Percentiles rank a stretch among this genome's conserved stretches.
These are phyloP conservation scores for Pocota personata DNA, from an alignment of 2,888 invertebrate species.

Conservation along the genomic window DNA sequence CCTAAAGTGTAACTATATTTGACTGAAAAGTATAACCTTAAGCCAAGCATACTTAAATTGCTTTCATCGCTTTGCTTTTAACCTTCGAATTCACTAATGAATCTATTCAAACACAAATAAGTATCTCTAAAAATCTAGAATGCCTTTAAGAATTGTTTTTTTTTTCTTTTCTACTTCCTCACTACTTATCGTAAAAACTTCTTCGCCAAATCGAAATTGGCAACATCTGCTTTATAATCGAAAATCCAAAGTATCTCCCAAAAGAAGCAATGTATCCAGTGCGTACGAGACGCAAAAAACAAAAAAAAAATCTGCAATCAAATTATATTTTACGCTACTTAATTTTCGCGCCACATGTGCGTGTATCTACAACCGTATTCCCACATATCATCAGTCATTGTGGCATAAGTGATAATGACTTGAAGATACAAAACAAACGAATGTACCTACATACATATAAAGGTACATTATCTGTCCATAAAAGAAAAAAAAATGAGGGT, in stretches of 20 bases:
- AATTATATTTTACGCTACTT: neutral
- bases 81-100: neutral
- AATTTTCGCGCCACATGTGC: neutral
- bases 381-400: neutral
- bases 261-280: neutral
- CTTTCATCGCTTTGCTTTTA: neutral
- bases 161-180: neutral
- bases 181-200: neutral
- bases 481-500: neutral
- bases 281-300: neutral
- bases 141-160: neutral
- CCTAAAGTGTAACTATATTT: too few species aligned
- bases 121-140: neutral
- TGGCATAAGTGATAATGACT: conserved; percentile 13
- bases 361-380: neutral
- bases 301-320: neutral
- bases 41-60: neutral
- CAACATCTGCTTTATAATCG: conserved; percentile 4
- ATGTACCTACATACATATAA: neutral
- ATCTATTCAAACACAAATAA: neutral
- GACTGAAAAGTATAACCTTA: neutral
- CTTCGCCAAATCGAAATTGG: neutral
- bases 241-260: neutral
- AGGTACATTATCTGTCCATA: neutral
- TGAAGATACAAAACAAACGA: conserved; percentile 3